These are phyloP conservation scores for Dilophus febrilis DNA, from an alignment of 2,888 invertebrate species.

Conservation along the genomic window DNA sequence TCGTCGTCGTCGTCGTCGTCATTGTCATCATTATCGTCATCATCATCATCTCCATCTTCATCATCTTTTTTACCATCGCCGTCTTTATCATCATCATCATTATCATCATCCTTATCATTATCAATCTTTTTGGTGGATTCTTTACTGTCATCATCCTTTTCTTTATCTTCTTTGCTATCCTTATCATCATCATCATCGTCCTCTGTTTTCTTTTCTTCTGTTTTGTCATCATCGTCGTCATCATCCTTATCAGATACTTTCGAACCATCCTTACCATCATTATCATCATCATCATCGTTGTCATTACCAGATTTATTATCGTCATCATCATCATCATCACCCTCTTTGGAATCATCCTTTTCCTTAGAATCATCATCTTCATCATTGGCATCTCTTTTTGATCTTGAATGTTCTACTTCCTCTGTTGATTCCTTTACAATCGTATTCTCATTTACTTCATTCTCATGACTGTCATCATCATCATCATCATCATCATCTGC, in stretches of 20 bases:
- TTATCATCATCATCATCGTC: slow-evolving; percentile 14
- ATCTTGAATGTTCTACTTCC: slow-evolving; percentile 17
- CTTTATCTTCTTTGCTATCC: slow-evolving; percentile 12
- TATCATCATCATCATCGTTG: slow-evolving; percentile 18
- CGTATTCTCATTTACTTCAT: slow-evolving; percentile 13
- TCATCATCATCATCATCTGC: slow-evolving; percentile 14
- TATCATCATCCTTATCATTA: slow-evolving; percentile 5
- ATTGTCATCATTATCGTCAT: slow-evolving; percentile 16
- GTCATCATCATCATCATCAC: slow-evolving; percentile 10
- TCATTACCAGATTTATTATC: slow-evolving; percentile 13
- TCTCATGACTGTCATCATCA: slow-evolving; percentile 16
- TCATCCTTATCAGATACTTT: slow-evolving; percentile 5
- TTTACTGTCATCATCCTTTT: slow-evolving; percentile 1
- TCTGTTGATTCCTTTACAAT: slow-evolving; percentile 18
- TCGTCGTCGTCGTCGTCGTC: slow-evolving; percentile 9
- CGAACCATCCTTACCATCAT: slow-evolving; percentile 12
- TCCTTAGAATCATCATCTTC: slow-evolving; percentile 12
- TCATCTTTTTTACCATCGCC: slow-evolving; percentile 23
- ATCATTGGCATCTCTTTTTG: slow-evolving; percentile 18
- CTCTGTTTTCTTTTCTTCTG: too few relatives aligned
- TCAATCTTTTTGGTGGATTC: slow-evolving; percentile 1
- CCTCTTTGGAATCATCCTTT: slow-evolving; percentile 17
- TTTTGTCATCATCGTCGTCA: too few relatives aligned
- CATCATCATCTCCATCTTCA: slow-evolving; percentile 12
- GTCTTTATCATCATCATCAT: slow-evolving; percentile 7